Conservation (phyloP, 2,113 vertebrate genomes). For the Salminus brasiliensis region DNA sequence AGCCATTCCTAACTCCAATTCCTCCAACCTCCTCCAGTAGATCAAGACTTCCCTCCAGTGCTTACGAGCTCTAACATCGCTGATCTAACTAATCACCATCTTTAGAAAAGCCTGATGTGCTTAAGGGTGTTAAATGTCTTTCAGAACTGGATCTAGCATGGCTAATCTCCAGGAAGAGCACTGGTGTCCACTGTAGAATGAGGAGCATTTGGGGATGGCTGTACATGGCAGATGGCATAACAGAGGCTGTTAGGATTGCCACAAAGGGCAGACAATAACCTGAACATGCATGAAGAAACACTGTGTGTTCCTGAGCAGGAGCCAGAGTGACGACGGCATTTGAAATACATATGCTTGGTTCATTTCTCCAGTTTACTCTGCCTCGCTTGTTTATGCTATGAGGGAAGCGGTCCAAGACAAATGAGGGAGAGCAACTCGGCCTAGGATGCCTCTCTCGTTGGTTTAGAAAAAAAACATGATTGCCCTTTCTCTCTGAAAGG, state of each 20-base stretch:
- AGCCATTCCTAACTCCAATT: too few species aligned
- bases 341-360: background rate
- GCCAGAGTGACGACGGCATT: background rate
- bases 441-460: background rate
- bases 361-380: background rate
- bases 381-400: slow-evolving; percentile 36
- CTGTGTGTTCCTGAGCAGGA: background rate
- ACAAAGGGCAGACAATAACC: background rate
- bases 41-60: too few species aligned
- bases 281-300: too few species aligned
- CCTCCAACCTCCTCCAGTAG: too few species aligned
- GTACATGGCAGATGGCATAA: too few species aligned
- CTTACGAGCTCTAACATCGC: too few species aligned
- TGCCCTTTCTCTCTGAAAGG: background rate
- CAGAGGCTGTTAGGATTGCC: background rate
- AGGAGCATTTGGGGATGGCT: too few species aligned
- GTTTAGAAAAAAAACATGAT: background rate
- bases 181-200: background rate
- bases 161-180: background rate
- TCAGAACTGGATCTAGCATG: background rate
- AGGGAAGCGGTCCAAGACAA: slow-evolving; percentile 41
- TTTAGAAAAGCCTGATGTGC: background rate
- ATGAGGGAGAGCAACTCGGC: slow-evolving; percentile 14
- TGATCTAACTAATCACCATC: background rate
- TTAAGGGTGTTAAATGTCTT: background rate